phyloP scores from a whole-genome alignment of 2,888 invertebrate species.

The Macropis europaea region DNA sequence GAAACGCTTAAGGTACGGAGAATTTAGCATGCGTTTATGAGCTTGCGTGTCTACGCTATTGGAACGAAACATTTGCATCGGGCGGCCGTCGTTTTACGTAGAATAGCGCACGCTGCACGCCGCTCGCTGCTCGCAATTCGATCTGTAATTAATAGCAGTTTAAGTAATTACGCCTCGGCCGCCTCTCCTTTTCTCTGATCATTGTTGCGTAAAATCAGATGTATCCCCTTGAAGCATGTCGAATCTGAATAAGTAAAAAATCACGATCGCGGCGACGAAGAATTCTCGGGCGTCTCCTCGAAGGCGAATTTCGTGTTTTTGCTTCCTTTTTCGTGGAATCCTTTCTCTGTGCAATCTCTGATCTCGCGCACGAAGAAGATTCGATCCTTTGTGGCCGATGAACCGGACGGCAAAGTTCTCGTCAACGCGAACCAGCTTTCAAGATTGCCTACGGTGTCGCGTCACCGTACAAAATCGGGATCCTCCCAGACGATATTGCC shows the following conservation, averaged over 20 bases:
- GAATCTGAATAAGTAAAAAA: too few species aligned
- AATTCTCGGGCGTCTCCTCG: neutral
- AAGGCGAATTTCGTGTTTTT: constrained; percentile 11
- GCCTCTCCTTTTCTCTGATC: too few species aligned
- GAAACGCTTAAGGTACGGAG: neutral
- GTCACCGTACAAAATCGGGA: constrained; percentile 57
- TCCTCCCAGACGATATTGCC: constrained; percentile 60
- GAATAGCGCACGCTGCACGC: too few species aligned
- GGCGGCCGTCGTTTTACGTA: too few species aligned
- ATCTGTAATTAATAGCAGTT: too few species aligned
- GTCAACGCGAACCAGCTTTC: constrained; percentile 56
- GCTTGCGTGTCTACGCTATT: too few species aligned
- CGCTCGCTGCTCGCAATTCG: too few species aligned
- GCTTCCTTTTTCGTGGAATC: constrained; percentile 11
- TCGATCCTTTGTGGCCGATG: constrained; percentile 54
- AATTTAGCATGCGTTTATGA: neutral
- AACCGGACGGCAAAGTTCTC: constrained; percentile 51
- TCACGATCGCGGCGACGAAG: neutral
- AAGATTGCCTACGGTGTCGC: constrained; percentile 51
- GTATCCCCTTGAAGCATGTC: too few species aligned
- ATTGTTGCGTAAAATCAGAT: too few species aligned
- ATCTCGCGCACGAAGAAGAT: constrained; percentile 34
- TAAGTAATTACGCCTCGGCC: too few species aligned
- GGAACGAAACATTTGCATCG: too few species aligned
- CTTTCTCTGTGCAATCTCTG: constrained; percentile 29